These are phyloP conservation scores for Mya arenaria DNA, from an alignment of 1,140 invertebrate genomes.

Conservation along the genomic window DNA sequence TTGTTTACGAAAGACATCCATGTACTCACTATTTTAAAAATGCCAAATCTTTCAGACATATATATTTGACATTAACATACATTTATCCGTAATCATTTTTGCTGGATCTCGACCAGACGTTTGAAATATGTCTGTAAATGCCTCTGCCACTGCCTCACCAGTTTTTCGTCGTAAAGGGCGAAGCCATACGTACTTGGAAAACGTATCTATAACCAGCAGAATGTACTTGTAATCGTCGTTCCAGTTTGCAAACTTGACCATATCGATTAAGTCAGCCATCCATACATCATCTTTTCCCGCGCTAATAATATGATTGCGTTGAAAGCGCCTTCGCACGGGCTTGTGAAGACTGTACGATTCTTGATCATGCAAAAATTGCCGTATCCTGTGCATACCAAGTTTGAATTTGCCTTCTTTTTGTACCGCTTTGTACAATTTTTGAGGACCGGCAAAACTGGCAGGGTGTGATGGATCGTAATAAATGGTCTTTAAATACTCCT, in stretches of 20 bases:
- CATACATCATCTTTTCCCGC: not conserved
- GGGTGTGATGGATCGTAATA: not conserved
- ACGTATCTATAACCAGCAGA: not conserved
- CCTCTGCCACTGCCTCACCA: not conserved
- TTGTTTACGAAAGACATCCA: no score
- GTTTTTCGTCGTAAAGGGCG: no score
- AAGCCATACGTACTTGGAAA: not conserved
- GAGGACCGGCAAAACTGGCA: not conserved
- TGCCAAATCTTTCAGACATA: no score
- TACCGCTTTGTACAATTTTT: not conserved
- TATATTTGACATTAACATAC: no score
- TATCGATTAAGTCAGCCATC: not conserved
- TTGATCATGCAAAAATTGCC: slow-evolving; percentile 1
- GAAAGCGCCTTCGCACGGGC: not conserved
- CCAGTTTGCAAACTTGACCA: slow-evolving; percentile 2
- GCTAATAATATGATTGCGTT: not conserved
- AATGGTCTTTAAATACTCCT: not conserved
- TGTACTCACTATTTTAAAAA: no score
- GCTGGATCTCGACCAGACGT: not conserved
- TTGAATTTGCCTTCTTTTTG: not conserved
- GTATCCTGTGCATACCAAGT: not conserved
- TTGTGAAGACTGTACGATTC: not conserved
- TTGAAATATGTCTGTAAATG: not conserved
- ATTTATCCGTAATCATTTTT: not conserved
- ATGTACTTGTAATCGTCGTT: slow-evolving; percentile 1